Conservation (phyloP, 2,113 vertebrate genomes). For the Sus scrofa region DNA sequence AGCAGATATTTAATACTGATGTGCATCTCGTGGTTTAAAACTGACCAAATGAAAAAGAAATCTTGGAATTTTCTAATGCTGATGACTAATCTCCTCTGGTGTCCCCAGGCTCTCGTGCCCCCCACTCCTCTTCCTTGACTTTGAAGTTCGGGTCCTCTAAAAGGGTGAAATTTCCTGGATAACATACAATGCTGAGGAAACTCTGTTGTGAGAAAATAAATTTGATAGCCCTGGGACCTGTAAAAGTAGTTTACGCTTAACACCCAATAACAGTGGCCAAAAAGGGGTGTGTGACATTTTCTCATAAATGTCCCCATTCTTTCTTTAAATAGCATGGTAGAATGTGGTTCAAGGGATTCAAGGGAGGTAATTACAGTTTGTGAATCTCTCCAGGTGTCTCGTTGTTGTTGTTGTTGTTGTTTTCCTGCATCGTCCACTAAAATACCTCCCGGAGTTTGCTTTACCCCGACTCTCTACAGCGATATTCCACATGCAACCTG, state of each 20-base stretch:
- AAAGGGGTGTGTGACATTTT: neutral
- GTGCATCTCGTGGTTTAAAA: neutral
- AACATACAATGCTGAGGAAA: conserved; percentile 69
- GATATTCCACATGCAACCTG: neutral
- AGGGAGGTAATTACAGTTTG: conserved; percentile 60
- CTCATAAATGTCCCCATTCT: conserved; percentile 58
- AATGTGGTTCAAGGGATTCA: conserved; percentile 69
- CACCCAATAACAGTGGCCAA: neutral
- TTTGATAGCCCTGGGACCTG: conserved; percentile 47
- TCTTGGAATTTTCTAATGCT: neutral
- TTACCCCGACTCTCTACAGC: conserved; percentile 66
- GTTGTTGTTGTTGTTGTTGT: neutral
- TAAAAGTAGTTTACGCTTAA: conserved; percentile 66
- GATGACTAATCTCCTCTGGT: neutral
- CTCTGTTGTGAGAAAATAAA: conserved; percentile 59
- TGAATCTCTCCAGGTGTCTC: conserved; percentile 49
- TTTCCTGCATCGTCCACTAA: conserved; percentile 38
- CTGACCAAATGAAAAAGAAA: neutral
- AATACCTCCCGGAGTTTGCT: conserved; percentile 52
- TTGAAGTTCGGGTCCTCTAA: conserved; percentile 60
- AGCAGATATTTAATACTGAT: neutral
- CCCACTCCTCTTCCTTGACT: conserved; percentile 65
- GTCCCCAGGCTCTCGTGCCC: neutral
- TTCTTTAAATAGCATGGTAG: conserved; percentile 56
- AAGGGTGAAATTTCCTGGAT: conserved; percentile 75